These are phyloP conservation scores for Pseudomyrmex pallidus DNA, from an alignment of 1,140 invertebrate genomes.

Conservation along the genomic window DNA sequence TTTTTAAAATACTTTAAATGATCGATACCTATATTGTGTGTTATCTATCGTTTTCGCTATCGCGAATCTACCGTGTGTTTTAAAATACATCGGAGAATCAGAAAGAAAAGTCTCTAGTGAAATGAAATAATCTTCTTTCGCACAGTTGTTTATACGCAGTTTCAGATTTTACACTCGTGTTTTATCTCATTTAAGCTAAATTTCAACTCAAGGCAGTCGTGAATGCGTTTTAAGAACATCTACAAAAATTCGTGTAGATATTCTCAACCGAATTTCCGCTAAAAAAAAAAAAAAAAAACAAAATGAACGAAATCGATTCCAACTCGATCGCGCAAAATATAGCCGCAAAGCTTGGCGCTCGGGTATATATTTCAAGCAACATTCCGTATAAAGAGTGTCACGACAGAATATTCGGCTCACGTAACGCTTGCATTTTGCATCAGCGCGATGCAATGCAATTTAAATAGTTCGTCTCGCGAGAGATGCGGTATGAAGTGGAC, in stretches of 20 bases:
- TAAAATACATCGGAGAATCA: background rate
- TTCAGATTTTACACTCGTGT: too few relatives aligned
- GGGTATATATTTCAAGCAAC: conserved; percentile 26
- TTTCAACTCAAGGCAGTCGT: background rate
- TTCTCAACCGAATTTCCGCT: conserved; percentile 18
- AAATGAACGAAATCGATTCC: background rate
- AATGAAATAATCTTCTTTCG: too few relatives aligned
- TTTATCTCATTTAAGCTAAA: background rate
- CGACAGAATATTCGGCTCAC: conserved; percentile 43
- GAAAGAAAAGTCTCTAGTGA: too few relatives aligned
- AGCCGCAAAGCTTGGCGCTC: background rate
- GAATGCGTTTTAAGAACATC: background rate
- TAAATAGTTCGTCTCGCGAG: conserved; percentile 40
- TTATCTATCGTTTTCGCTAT: background rate
- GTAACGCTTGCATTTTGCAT: conserved; percentile 57
- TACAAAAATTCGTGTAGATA: too few relatives aligned
- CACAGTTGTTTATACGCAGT: too few relatives aligned
- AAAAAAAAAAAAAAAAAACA: background rate
- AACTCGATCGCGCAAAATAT: conserved; percentile 17
- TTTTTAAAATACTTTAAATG: conserved; percentile 14
- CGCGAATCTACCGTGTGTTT: conserved; percentile 9
- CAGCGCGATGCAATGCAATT: conserved; percentile 45
- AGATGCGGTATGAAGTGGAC: conserved; percentile 21
- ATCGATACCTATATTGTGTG: background rate
- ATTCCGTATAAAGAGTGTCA: conserved; percentile 9